Evolutionary conservation across 2,888 invertebrate species (phyloP).

Genomic region (Aleiodes testaceus): DNA sequence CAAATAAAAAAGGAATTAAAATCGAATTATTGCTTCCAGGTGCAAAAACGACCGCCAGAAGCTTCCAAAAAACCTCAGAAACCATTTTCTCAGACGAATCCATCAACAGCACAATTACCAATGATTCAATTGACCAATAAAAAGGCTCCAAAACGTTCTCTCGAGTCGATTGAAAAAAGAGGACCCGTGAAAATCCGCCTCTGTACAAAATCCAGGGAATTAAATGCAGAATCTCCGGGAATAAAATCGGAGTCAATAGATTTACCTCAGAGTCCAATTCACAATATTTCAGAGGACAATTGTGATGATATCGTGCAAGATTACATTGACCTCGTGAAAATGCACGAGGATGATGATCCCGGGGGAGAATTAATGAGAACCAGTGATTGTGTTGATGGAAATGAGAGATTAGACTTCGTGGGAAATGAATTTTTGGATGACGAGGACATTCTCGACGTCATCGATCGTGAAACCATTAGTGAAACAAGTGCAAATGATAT

Average conservation of each 20-base stretch:
- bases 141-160: slow-evolving; percentile 65
- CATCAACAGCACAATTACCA: neutral
- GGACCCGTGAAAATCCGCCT: slow-evolving; percentile 69
- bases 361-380: too few relatives aligned
- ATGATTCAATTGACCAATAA: slow-evolving; percentile 60
- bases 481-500: too few relatives aligned
- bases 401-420: neutral
- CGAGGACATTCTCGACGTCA: too few relatives aligned
- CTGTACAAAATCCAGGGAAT: slow-evolving; percentile 60
- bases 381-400: neutral
- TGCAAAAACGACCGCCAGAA: slow-evolving; percentile 53
- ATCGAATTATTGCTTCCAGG: slow-evolving; percentile 43
- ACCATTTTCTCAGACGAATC: neutral
- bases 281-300: slow-evolving; percentile 62
- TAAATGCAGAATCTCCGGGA: slow-evolving; percentile 57
- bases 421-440: too few relatives aligned
- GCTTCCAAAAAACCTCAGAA: slow-evolving; percentile 50
- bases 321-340: slow-evolving; percentile 61
- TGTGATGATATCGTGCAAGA: slow-evolving; percentile 62
- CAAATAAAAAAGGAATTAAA: too few relatives aligned
- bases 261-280: slow-evolving; percentile 67
- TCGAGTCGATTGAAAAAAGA: slow-evolving; percentile 57
- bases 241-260: slow-evolving; percentile 69
- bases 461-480: too few relatives aligned
- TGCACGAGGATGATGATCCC: too few relatives aligned